A percentile compares a stretch with the other conserved stretches of the same genome.
Evolutionary conservation across 1,140 invertebrate genomes (phyloP).

Genomic region (Zaprionus africanus): DNA sequence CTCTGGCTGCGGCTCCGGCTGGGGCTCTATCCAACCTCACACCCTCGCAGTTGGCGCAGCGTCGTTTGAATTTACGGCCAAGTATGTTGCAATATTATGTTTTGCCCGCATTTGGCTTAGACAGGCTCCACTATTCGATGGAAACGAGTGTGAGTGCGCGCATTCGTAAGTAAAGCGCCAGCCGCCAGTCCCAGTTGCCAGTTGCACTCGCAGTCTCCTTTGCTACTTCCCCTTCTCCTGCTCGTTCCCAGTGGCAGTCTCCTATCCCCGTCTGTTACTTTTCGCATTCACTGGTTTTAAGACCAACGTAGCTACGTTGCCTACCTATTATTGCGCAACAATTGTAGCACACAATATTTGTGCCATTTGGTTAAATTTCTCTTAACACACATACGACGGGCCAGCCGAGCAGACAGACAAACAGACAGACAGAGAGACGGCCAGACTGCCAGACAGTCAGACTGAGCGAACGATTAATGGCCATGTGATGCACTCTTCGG

Average conservation of each 20-base stretch:
- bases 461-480: slow-evolving; percentile 21
- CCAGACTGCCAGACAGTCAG: slow-evolving; percentile 43
- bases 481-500: slow-evolving; percentile 31
- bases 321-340: slow-evolving; percentile 69
- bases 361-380: slow-evolving; percentile 80
- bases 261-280: slow-evolving; percentile 26
- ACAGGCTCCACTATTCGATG: slow-evolving; percentile 56
- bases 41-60: slow-evolving; percentile 69
- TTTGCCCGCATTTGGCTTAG: slow-evolving; percentile 80
- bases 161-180: slow-evolving; percentile 36
- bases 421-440: background rate
- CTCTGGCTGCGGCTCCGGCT: background rate
- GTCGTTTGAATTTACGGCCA: slow-evolving; percentile 61
- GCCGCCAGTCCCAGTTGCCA: slow-evolving; percentile 32
- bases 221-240: background rate
- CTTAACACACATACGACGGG: slow-evolving; percentile 56
- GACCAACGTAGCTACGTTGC: slow-evolving; percentile 5
- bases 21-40: slow-evolving; percentile 68
- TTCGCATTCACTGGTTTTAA: slow-evolving; percentile 47
- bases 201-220: slow-evolving; percentile 38
- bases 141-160: slow-evolving; percentile 54
- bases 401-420: background rate
- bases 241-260: slow-evolving; percentile 2
- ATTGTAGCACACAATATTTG: slow-evolving; percentile 77
- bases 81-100: slow-evolving; percentile 79